phyloP scores from a whole-genome alignment of 1,140 invertebrate genomes.

The Drosophila mauritiana region DNA sequence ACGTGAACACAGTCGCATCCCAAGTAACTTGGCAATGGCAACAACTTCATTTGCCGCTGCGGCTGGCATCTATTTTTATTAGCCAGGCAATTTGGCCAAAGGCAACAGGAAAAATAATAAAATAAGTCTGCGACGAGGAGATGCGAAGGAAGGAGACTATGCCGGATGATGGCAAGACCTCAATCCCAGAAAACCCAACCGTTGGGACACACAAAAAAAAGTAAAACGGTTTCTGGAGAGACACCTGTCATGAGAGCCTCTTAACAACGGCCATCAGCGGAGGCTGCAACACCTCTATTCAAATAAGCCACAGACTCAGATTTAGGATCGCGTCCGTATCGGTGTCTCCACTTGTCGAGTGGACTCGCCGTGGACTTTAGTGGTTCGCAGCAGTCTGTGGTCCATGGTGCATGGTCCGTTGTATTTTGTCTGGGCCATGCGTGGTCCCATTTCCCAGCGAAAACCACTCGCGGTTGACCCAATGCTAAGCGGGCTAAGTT shows the following conservation, averaged over 20 bases:
- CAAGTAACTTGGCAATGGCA: constrained; percentile 20
- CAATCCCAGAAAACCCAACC: constrained; percentile 20
- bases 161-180: constrained; percentile 14
- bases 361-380: constrained; percentile 1
- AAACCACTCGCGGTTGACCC: constrained; percentile 66
- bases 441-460: constrained; percentile 69
- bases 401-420: not conserved
- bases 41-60: constrained; percentile 43
- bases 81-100: constrained; percentile 53
- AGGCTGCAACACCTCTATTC: constrained; percentile 65
- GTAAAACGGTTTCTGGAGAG: constrained; percentile 41
- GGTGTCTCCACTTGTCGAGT: constrained; percentile 17
- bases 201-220: constrained; percentile 23
- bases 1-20: not conserved
- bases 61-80: constrained; percentile 46
- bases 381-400: not conserved
- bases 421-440: constrained; percentile 40
- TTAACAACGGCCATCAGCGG: constrained; percentile 55
- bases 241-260: constrained; percentile 49
- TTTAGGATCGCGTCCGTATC: constrained; percentile 35
- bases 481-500: constrained; percentile 79
- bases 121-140: constrained; percentile 9
- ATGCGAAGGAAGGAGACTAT: constrained; percentile 1
- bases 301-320: constrained; percentile 61
- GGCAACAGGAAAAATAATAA: constrained; percentile 45